A percentile compares a stretch with the other conserved stretches of the same genome.
Evolutionary conservation across 2,888 invertebrate genomes (phyloP).

Genomic region (Rhamphomyia laevipes): DNA sequence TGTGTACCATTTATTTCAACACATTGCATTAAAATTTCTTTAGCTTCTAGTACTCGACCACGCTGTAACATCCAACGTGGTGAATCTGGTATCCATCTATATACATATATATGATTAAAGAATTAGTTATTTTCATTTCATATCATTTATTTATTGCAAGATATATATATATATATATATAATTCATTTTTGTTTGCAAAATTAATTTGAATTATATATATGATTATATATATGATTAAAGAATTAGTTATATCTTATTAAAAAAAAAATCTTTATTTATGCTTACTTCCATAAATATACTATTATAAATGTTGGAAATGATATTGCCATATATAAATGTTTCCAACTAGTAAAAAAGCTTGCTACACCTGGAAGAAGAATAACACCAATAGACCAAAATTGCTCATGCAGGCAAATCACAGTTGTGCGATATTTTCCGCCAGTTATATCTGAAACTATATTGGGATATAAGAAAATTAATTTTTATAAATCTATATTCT

Average conservation of each 20-base stretch:
- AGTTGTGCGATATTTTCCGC: constrained; percentile 35
- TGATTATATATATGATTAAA: not conserved
- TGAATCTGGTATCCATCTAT: constrained; percentile 39
- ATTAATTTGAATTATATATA: not conserved
- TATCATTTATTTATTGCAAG: too few species aligned
- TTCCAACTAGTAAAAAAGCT: constrained; percentile 38
- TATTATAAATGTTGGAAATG: constrained; percentile 37
- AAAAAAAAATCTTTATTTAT: not conserved
- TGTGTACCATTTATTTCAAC: constrained; percentile 34
- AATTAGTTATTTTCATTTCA: too few species aligned
- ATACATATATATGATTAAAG: too few species aligned
- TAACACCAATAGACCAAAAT: constrained; percentile 42
- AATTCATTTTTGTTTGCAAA: too few species aligned
- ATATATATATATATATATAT: not conserved
- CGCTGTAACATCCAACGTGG: constrained; percentile 39
- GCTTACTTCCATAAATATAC: constrained; percentile 37
- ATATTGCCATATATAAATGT: constrained; percentile 39
- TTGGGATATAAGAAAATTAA: constrained; percentile 1
- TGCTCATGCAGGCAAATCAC: constrained; percentile 37
- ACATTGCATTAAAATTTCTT: constrained; percentile 33
- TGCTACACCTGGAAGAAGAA: constrained; percentile 37
- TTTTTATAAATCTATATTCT: too few species aligned
- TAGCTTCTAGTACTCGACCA: constrained; percentile 35
- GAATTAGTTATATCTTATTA: not conserved
- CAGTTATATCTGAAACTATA: constrained; percentile 38